Conservation (phyloP, 2,113 vertebrate genomes). For the Furnarius figulus region DNA sequence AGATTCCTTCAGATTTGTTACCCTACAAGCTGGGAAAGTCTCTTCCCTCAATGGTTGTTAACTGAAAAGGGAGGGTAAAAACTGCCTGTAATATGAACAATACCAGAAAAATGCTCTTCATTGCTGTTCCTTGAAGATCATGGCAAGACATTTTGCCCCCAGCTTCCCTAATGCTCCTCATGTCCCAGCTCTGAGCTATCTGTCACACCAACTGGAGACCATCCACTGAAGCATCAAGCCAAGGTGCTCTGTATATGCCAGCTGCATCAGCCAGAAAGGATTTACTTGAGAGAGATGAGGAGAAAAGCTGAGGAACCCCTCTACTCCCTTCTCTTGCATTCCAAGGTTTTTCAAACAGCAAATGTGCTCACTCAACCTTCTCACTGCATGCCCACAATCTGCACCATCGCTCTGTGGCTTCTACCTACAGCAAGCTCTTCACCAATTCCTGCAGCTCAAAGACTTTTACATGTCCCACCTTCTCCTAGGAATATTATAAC, state of each 20-base stretch:
- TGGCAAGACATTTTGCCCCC: neutral
- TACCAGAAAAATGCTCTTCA: neutral
- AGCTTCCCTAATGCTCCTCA: neutral
- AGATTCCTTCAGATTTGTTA: neutral
- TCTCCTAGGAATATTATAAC: neutral
- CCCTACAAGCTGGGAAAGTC: neutral
- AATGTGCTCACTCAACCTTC: rapidly evolving
- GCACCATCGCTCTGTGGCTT: neutral
- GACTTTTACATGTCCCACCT: neutral
- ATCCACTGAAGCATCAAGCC: neutral
- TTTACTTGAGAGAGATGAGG: neutral
- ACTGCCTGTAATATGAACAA: neutral
- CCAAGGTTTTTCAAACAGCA: rapidly evolving
- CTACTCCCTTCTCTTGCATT: neutral
- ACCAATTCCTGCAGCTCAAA: neutral
- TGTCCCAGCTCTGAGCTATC: neutral
- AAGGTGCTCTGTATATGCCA: neutral
- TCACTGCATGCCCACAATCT: rapidly evolving
- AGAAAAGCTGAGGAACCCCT: neutral
- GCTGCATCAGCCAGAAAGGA: neutral
- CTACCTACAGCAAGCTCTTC: rapidly evolving
- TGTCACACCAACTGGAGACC: neutral
- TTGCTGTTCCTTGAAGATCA: neutral
- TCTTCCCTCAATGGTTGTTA: neutral
- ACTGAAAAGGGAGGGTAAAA: neutral